Base-by-base conservation (phyloP, 1,140 invertebrate species). In the Sipha flava region DNA sequence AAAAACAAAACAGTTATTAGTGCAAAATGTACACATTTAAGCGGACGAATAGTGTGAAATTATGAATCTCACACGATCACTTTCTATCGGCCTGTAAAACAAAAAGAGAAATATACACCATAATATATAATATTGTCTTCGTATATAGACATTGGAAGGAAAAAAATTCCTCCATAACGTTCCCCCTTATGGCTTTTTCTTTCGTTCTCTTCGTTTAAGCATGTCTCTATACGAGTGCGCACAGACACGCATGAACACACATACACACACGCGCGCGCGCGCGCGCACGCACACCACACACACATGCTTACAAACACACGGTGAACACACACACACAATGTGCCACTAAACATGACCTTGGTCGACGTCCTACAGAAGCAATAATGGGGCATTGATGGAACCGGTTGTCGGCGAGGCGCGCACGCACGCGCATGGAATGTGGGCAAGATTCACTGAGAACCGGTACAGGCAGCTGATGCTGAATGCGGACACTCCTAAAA, bases 401-500 rank as follows among this genome's bases (percentile, higher is more conserved):
- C 73, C 73, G 52, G 73, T 77, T 12, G 34, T 1, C 49, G 47
- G 31, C 37, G 73, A 21, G 72, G 14, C 34, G 29, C 34, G 14
- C n/a, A 14, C 47, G 70, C 47, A 72, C 40, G 68, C 68, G 23
- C 6, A 31, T 21, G 73, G 73, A 77, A 77, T 77, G 73, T 29
- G 73, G 49, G 52, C 52, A 59, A 75, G 47, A 54, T 43, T 47
- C 29, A 14, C 31, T 2, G 52, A 59, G 64, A 77, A 77, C 73
- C 73, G 73, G 73, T 77, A 57, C 72, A 54, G 73, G 73, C 73
- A 77, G 73, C 34, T 77, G 73, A 77, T 77, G 73, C 73, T 57
- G 73, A 37, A 16, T n/a, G 49, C 34, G 34, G 52, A 57, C 73
- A 77, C 49, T 75, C 70, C 70, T 54, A 52, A 49, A 34, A 31